Evolutionary conservation across 2,113 vertebrate species (phyloP), one percentile per base, ranked within the genome.

Genomic region (Vombatus ursinus): DNA sequence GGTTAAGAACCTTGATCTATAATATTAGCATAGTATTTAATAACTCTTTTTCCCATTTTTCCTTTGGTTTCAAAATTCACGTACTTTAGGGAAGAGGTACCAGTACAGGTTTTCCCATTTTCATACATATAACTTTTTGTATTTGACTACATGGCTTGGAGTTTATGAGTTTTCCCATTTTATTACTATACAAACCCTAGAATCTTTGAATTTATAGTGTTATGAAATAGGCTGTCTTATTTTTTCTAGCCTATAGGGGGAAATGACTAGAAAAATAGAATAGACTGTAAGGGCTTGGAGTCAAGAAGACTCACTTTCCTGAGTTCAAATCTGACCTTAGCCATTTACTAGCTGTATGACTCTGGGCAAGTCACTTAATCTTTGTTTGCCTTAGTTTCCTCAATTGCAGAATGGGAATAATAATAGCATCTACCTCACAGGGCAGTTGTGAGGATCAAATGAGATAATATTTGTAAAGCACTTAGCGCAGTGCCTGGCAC

Each of bases 191-290:
- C 49, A 77, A 0, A 12, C 92, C 92, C 84, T 92, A 90, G 89
- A 48, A 77, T 77, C 37, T 52, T 92, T 97, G 48, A 89, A 94
- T 94, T 94, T 95, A 77, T 6, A 3, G 44, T 50, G 49, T n/a
- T 47, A 22, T 92, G 92, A 51, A 95, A 91, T 97, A 95, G 12
- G 48, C 91, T 94, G 95, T 95, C 50, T 96, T 68, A 68, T 5
- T 52, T 96, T 96, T 97, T 96, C 90, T 54, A 9, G 91, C 61
- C 57, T 93, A 96, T 93, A 49, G 90, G 57, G 95, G 47, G 47
- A 89, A 23, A 3, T 52, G 50, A 53, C 50, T 91, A 50, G 90
- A 91, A 95, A 95, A 97, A 47, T 50, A 92, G 94, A 54, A 92
- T 47, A 24, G 93, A 92, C 52, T 92, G 44, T 16, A 68, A 89